Conservation (phyloP, 2,888 invertebrate genomes). For the Abscondita cerata region DNA sequence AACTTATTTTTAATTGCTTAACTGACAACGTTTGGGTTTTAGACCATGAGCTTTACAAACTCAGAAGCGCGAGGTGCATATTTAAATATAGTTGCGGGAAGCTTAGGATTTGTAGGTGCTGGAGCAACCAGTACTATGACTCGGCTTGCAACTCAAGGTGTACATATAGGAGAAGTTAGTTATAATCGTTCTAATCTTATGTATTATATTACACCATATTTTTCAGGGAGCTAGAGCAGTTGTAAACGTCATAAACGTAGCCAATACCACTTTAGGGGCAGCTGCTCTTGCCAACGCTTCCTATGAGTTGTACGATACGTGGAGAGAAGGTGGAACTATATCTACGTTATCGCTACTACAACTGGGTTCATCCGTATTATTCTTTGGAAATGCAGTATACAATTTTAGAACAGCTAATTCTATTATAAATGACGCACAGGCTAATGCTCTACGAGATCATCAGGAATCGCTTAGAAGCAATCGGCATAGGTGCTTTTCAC, state of each 20-base stretch:
- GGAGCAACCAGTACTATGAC: constrained; percentile 35
- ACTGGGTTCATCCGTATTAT: constrained; percentile 42
- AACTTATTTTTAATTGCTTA: too few relatives aligned
- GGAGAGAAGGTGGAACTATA: constrained; percentile 36
- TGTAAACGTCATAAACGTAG: constrained; percentile 33
- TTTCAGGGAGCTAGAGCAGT: constrained; percentile 33
- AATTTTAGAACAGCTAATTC: constrained; percentile 37
- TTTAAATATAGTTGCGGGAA: constrained; percentile 63
- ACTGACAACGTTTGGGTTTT: too few relatives aligned
- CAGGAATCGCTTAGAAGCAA: constrained; percentile 63
- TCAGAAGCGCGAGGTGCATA: constrained; percentile 66
- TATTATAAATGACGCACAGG: constrained; percentile 62
- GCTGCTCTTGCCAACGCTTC: constrained; percentile 36
- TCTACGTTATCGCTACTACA: constrained; percentile 41
- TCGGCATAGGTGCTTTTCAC: constrained; percentile 56
- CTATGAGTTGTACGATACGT: constrained; percentile 34
- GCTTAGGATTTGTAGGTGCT: constrained; percentile 26
- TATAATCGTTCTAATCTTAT: not conserved
- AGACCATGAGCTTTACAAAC: constrained; percentile 60
- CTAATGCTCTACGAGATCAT: constrained; percentile 62
- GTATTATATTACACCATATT: too few relatives aligned
- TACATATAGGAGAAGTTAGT: constrained; percentile 61
- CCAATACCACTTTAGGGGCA: constrained; percentile 36
- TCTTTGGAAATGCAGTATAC: constrained; percentile 45
- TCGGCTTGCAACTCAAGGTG: constrained; percentile 49